A percentile compares a stretch with the other conserved stretches of the same genome.
Evolutionary conservation across 2,113 vertebrate species (phyloP).

Genomic region (Leiothrix lutea): DNA sequence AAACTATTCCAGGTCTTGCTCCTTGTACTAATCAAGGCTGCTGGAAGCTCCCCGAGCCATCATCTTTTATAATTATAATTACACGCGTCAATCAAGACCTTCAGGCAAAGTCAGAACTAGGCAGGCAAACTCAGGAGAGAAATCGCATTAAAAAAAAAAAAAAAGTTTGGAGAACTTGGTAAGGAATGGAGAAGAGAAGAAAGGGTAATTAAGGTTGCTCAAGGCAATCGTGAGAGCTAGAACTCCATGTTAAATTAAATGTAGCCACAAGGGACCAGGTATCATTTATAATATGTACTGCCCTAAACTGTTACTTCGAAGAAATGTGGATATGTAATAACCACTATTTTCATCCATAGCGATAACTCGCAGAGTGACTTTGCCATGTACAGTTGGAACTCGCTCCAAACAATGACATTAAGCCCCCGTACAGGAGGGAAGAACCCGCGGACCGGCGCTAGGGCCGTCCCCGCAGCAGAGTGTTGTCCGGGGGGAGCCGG

Average conservation of each 20-base stretch:
- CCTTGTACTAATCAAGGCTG: constrained; percentile 65
- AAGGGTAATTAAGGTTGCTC: constrained; percentile 62
- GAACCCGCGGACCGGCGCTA: background rate
- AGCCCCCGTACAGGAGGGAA: background rate
- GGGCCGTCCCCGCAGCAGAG: background rate
- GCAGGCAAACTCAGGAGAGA: constrained; percentile 60
- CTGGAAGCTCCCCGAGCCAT: constrained; percentile 72
- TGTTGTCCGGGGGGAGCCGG: too few species aligned
- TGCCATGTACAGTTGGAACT: background rate
- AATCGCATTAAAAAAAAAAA: background rate
- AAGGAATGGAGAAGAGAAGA: constrained; percentile 19
- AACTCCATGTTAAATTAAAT: constrained; percentile 55
- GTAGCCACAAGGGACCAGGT: constrained; percentile 41
- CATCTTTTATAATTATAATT: constrained; percentile 73
- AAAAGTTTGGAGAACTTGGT: constrained; percentile 19
- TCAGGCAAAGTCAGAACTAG: constrained; percentile 65
- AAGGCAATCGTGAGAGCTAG: constrained; percentile 42
- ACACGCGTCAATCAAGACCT: constrained; percentile 73
- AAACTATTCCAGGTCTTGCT: constrained; percentile 69
- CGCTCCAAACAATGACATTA: background rate
- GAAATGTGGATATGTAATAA: constrained; percentile 15
- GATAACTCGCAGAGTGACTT: background rate
- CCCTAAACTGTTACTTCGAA: constrained; percentile 44
- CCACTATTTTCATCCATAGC: background rate
- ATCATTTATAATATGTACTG: constrained; percentile 28